phyloP scores from a whole-genome alignment of 2,113 vertebrate species.

The Neolamprologus kungweensis region DNA sequence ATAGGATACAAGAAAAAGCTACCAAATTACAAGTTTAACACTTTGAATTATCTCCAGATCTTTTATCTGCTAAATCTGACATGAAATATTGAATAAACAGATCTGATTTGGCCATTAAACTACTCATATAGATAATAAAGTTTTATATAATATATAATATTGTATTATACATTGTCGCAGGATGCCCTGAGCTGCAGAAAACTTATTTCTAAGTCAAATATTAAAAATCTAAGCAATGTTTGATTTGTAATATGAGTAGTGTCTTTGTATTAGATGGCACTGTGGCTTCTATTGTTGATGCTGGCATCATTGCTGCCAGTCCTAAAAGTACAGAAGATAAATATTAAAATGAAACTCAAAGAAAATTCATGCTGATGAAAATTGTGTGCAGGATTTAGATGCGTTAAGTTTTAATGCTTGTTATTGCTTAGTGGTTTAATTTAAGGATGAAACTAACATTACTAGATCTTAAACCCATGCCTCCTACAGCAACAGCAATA shows the following conservation, averaged over 20 bases:
- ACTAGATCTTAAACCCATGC: not conserved
- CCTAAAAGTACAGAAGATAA: constrained; percentile 12
- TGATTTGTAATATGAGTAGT: not conserved
- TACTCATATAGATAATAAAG: not conserved
- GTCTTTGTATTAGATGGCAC: constrained; percentile 6
- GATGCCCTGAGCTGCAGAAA: not conserved
- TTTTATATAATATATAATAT: not conserved
- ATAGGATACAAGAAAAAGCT: not conserved
- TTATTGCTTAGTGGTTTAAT: not conserved
- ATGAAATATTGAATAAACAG: not conserved
- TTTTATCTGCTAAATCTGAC: not conserved
- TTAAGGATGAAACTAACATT: not conserved
- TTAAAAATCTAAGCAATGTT: not conserved
- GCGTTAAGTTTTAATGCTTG: not conserved
- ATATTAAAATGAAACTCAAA: not conserved
- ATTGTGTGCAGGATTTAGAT: not conserved
- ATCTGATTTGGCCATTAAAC: not conserved
- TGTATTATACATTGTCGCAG: not conserved
- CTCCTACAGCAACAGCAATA: not conserved
- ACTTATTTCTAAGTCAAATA: not conserved
- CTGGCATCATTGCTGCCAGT: not conserved
- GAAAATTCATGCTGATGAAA: not conserved
- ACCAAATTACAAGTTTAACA: not conserved
- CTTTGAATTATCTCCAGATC: not conserved
- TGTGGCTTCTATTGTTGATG: not conserved